Percentiles rank a stretch among this genome's conserved stretches.
These are phyloP conservation scores for Fragum fragum DNA, from an alignment of 2,888 invertebrate species.

Conservation along the genomic window DNA sequence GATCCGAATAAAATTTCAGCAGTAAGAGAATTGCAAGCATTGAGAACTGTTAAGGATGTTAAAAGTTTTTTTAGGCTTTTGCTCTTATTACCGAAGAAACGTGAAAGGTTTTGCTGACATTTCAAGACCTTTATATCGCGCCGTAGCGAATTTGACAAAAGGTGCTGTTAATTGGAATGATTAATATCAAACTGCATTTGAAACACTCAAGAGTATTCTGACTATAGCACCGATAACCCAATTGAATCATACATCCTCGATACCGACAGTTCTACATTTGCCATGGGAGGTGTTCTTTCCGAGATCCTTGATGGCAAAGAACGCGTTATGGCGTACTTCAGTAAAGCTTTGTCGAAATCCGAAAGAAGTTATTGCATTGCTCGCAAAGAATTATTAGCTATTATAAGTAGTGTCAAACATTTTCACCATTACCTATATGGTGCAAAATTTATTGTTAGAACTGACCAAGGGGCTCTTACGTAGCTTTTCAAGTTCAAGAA, in stretches of 20 bases:
- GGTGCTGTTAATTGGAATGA: conserved; percentile 48
- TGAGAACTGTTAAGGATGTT: conserved; percentile 32
- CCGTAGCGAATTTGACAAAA: conserved; percentile 30
- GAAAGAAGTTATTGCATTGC: conserved; percentile 50
- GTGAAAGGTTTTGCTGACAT: conserved; percentile 42
- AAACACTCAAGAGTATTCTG: conserved; percentile 20
- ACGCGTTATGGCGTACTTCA: conserved; percentile 42
- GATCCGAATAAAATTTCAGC: conserved; percentile 43
- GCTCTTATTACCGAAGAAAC: conserved; percentile 46
- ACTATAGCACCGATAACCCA: conserved; percentile 33
- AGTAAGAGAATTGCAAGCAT: conserved; percentile 40
- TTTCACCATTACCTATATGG: conserved; percentile 46
- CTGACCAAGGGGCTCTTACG: conserved; percentile 44
- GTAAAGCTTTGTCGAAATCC: conserved; percentile 36
- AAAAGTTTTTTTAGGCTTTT: conserved; percentile 38
- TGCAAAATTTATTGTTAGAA: conserved; percentile 35
- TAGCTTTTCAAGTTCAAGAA: conserved; percentile 55
- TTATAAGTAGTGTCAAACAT: conserved; percentile 34
- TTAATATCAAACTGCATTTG: conserved; percentile 38
- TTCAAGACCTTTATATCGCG: conserved; percentile 41
- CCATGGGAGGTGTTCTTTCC: conserved; percentile 31
- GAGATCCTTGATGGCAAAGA: conserved; percentile 36
- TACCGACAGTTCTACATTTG: conserved; percentile 29
- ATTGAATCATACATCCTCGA: conserved; percentile 42
- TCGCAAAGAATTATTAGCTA: conserved; percentile 35